Conservation (phyloP, 1,140 invertebrate genomes). For the Danaus melanippus region DNA sequence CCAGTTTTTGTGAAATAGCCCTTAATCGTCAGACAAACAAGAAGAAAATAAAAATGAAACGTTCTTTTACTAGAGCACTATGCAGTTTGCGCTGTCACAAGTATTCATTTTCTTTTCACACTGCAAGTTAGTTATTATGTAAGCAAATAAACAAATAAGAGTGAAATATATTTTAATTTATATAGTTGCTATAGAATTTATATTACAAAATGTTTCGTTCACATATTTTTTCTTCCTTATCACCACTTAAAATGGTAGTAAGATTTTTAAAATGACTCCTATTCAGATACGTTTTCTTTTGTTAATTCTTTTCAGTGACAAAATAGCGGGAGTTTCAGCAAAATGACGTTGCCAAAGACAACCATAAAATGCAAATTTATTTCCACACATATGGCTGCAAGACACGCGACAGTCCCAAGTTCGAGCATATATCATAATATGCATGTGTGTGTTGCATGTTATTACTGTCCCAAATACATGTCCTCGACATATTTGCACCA, state of each 20-base stretch:
- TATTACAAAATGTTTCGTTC: too few relatives aligned
- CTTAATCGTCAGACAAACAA: conserved; percentile 15
- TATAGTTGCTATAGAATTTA: too few relatives aligned
- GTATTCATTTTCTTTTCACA: conserved; percentile 24
- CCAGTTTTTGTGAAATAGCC: conserved; percentile 16
- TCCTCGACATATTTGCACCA: too few relatives aligned
- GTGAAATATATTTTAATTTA: background rate
- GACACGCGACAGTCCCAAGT: conserved; percentile 11
- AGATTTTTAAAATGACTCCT: too few relatives aligned
- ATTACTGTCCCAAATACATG: too few relatives aligned
- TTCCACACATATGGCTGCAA: conserved; percentile 13
- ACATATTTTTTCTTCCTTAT: too few relatives aligned
- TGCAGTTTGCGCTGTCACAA: conserved; percentile 36
- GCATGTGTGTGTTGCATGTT: too few relatives aligned
- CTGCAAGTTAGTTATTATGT: conserved; percentile 8
- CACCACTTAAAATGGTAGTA: too few relatives aligned
- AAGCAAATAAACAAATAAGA: conserved; percentile 1
- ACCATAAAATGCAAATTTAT: conserved; percentile 20
- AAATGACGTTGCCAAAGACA: conserved; percentile 12
- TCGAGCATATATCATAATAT: too few relatives aligned
- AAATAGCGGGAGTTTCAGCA: too few relatives aligned
- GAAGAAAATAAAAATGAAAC: conserved; percentile 19
- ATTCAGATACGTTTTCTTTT: too few relatives aligned
- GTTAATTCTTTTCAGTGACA: too few relatives aligned
- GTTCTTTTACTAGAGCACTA: conserved; percentile 23